Percentiles rank a stretch among this genome's conserved stretches.
Conservation (phyloP, 2,888 invertebrate genomes). For the Lepas anatifera region DNA sequence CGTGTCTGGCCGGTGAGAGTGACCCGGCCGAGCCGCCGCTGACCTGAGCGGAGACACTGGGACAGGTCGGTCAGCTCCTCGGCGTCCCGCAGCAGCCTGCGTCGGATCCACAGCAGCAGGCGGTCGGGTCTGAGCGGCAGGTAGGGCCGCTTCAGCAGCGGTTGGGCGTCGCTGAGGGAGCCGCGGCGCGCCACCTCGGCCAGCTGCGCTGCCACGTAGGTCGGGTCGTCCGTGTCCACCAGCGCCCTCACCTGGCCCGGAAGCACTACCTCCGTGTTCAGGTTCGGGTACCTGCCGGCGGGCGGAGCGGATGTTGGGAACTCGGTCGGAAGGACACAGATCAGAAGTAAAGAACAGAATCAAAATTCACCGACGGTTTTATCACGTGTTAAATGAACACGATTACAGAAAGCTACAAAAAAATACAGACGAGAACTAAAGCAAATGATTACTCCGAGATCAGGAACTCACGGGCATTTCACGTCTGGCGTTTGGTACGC, state of each 20-base stretch:
- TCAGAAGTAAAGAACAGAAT: too few relatives aligned
- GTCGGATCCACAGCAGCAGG: slow-evolving; percentile 62
- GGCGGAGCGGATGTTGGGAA: too few relatives aligned
- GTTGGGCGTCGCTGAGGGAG: slow-evolving; percentile 43
- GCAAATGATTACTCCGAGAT: too few relatives aligned
- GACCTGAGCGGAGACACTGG: slow-evolving; percentile 50
- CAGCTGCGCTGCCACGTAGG: slow-evolving; percentile 39
- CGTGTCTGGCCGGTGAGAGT: too few relatives aligned
- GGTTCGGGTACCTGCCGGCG: slow-evolving; percentile 54
- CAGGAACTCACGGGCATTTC: too few relatives aligned
- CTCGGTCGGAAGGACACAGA: too few relatives aligned
- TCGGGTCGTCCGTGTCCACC: slow-evolving; percentile 56
- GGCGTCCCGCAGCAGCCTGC: slow-evolving; percentile 49
- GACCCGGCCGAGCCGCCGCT: too few relatives aligned
- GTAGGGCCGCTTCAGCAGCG: background rate
- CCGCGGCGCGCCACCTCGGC: slow-evolving; percentile 14
- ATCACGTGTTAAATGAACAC: too few relatives aligned
- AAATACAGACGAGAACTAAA: too few relatives aligned
- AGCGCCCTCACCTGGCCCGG: slow-evolving; percentile 54
- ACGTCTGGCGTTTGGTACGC: too few relatives aligned
- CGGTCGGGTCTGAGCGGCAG: background rate
- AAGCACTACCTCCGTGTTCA: slow-evolving; percentile 60
- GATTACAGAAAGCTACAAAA: too few relatives aligned
- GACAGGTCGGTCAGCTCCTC: slow-evolving; percentile 50
- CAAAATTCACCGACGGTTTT: too few relatives aligned